Conservation (phyloP, 2,888 invertebrate genomes). For the Drosophila pseudotakahashii region DNA sequence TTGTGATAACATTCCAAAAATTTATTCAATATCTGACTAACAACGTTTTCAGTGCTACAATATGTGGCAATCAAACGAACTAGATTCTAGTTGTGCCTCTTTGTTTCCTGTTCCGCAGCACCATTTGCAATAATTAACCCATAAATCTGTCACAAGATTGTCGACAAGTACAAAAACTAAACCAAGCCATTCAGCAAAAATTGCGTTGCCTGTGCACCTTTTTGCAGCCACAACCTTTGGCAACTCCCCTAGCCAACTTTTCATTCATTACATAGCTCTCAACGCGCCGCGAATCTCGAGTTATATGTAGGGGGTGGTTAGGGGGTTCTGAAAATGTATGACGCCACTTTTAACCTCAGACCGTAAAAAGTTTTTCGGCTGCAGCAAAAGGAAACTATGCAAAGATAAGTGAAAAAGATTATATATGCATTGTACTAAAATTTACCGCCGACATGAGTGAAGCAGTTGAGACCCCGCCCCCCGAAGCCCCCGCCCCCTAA, state of each 20-base stretch:
- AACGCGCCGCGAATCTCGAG: conserved; percentile 39
- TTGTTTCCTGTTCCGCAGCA: not conserved
- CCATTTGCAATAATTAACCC: conserved; percentile 64
- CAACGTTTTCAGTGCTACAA: conserved; percentile 28
- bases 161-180: conserved; percentile 59
- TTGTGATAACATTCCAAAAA: conserved; percentile 1
- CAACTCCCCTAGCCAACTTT: conserved; percentile 48
- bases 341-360: conserved; percentile 71
- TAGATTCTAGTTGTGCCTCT: not conserved
- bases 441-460: conserved; percentile 71
- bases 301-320: not conserved
- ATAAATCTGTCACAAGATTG: conserved; percentile 70
- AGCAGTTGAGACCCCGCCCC: conserved; percentile 10
- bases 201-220: conserved; percentile 51
- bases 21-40: not conserved
- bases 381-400: conserved; percentile 64
- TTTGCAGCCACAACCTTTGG: conserved; percentile 36
- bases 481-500: not conserved
- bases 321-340: conserved; percentile 54
- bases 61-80: conserved; percentile 5
- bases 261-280: conserved; percentile 54
- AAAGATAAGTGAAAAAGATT: conserved; percentile 78
- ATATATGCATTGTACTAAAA: conserved; percentile 78
- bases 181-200: conserved; percentile 53
- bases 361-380: conserved; percentile 58